Evolutionary conservation across 2,888 invertebrate genomes (phyloP).

Genomic region (Kuschelorhynchus macadamiae): DNA sequence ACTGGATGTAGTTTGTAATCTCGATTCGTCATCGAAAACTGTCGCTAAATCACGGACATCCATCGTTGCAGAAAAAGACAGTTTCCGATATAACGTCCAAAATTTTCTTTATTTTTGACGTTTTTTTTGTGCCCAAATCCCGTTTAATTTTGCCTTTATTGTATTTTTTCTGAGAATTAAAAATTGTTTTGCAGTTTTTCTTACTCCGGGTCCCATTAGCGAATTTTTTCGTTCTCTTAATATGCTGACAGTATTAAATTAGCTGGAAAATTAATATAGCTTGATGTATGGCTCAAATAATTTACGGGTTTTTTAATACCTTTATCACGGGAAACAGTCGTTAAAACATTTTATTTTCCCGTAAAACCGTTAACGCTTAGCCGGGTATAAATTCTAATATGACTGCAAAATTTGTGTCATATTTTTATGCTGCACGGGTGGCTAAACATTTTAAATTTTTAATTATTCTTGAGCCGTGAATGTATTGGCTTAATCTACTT

Average conservation of each 20-base stretch:
- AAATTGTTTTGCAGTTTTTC: too few species aligned
- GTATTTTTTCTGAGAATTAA: too few species aligned
- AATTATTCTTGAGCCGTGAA: slow-evolving; percentile 23
- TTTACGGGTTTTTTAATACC: slow-evolving; percentile 45
- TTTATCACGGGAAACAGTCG: slow-evolving; percentile 51
- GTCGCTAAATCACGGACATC: too few species aligned
- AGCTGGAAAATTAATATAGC: slow-evolving; percentile 35
- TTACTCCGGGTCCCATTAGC: too few species aligned
- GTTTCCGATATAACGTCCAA: too few species aligned
- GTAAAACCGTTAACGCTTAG: slow-evolving; percentile 42
- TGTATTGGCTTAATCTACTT: slow-evolving; percentile 27
- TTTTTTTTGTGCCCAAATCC: too few species aligned
- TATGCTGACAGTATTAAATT: slow-evolving; percentile 23
- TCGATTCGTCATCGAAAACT: too few species aligned
- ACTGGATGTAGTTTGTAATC: too few species aligned
- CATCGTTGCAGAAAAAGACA: too few species aligned
- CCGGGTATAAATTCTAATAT: slow-evolving; percentile 55
- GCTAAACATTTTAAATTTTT: slow-evolving; percentile 36
- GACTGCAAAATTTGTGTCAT: slow-evolving; percentile 57
- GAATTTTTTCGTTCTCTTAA: slow-evolving; percentile 2
- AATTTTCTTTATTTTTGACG: too few species aligned
- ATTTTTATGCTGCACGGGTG: slow-evolving; percentile 38
- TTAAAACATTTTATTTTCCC: slow-evolving; percentile 47
- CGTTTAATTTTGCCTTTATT: too few species aligned
- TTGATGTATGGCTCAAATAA: slow-evolving; percentile 40